Base-by-base conservation (phyloP, 2,888 invertebrate genomes). In the Euspilapteryx auroguttella region DNA sequence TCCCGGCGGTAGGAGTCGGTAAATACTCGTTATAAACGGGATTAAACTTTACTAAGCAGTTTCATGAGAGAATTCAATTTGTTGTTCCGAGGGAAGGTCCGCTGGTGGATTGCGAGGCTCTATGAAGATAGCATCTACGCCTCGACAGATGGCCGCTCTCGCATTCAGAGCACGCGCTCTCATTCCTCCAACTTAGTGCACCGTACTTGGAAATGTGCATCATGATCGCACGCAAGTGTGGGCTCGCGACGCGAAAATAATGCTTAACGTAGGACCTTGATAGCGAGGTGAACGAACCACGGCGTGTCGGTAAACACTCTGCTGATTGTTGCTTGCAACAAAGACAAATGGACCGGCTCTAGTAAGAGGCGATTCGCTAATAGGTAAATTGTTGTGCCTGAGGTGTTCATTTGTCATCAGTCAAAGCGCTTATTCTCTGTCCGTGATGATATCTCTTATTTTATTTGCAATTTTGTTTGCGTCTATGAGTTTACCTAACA, bases 141-240 rank as follows among this genome's bases (percentile, higher is more conserved):
- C 11, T 52, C 43, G 43, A 49, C 46, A 49, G 51, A 52, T 47
- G 53, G 51, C 44, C 44, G 49, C 44, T 49, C 49, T 49, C 37
- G 55, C 54, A 73, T 73, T 63, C 73, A 44, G 41, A 56, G 61
- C 73, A 69, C 69, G 73, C 55, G 59, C 50, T 51, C 59, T 49
- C 62, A 58, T 66, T 68, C 62, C 58, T 52, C 49, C 59, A 54
- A 57, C 48, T 56, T 63, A 65, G 66, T 61, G 66, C 66, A 68
- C 58, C 54, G 59, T 55, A 55, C 64, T 59, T 61, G 57, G 58
- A 53, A 55, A 55, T 64, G 61, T 63, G 63, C 61, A 57, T 54
- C 49, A 45, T 47, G 53, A 46, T 50, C n/a, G 21, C 11, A 23
- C 14, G 57, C 55, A 47, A 54, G 61, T 55, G 65, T 55, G 54